Base-by-base conservation (phyloP, 2,113 vertebrate species). In the Todiramphus chloris region DNA sequence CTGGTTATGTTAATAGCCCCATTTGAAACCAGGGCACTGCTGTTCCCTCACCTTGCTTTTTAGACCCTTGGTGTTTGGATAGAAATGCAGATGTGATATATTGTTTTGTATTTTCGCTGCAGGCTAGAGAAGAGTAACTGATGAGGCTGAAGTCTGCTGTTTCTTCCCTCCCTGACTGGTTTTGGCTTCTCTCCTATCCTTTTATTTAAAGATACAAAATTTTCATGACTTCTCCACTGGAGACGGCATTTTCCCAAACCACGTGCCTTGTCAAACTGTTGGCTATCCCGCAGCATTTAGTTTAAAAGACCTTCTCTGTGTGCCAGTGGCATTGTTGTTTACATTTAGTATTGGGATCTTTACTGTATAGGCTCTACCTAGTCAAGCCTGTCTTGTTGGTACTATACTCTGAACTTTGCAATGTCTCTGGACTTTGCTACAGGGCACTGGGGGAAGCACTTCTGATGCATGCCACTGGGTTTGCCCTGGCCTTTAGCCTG, bases 21-120 rank as follows among this genome's bases (percentile, higher is more conserved):
- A 31, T 72, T 35, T 89, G 93, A 95, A 96, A 94, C 39, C 91
- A 95, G 89, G 93, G 39, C 77, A 50, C 62, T 82, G 87, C 58
- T 37, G 35, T 79, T 95, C 56, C 2, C 9, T 91, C 69, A 5
- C 46, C 70, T 64, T 44, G 8, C 31, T 72, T 72, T 93, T 91
- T 4, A 68, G n/a, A 28, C 3, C 5, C 10, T 30, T 37, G 67
- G 11, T 27, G 35, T 19, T 76, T 39, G 74, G 39, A 11, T 27
- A 23, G 76, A 56, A 89, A 70, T 41, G 46, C 20, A 6, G 35
- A 15, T 5, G 0, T 9, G 13, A 25, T 51, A 56, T 41, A 58
- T 72, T 46, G n/a, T 44, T 39, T 76, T 66, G 35, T 30, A 75
- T 33, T 50, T 50, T 76, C 50, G 67, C 76, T 66, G 67, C 63